Evolutionary conservation across 2,888 invertebrate genomes (phyloP).

Genomic region (Ectobius pallidus): DNA sequence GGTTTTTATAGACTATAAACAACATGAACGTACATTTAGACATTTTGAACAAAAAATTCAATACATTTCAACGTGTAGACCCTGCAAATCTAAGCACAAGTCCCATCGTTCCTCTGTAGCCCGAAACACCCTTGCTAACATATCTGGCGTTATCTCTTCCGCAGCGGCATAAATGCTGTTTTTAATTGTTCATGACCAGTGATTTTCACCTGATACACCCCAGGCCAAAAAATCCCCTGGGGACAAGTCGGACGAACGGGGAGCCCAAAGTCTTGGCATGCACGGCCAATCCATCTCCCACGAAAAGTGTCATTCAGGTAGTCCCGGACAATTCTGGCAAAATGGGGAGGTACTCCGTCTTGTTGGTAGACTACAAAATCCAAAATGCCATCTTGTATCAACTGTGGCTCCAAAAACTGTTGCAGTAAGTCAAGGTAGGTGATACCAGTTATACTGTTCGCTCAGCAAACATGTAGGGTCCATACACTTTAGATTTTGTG

Average conservation of each 20-base stretch:
- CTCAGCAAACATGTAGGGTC: constrained; percentile 8
- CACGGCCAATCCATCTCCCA: neutral
- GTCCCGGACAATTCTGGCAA: constrained; percentile 7
- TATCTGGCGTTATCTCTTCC: neutral
- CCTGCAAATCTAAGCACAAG: constrained; percentile 1
- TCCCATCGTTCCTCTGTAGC: neutral
- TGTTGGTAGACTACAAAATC: too few species aligned
- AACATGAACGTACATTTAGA: constrained; percentile 5
- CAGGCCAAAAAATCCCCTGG: neutral
- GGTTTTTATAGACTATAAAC: neutral
- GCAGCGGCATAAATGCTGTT: constrained; percentile 1
- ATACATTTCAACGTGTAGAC: neutral
- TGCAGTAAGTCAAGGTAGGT: too few species aligned
- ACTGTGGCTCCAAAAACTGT: too few species aligned
- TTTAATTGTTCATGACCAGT: neutral
- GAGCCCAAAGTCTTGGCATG: neutral
- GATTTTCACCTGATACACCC: constrained; percentile 2
- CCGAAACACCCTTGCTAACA: constrained; percentile 1
- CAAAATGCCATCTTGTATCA: too few species aligned
- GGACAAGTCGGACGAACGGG: neutral
- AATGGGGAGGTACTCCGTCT: neutral
- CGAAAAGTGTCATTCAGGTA: neutral
- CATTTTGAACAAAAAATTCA: neutral
- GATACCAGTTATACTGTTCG: too few species aligned
- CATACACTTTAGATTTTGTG: neutral